Percentiles rank a stretch among this genome's conserved stretches.
Evolutionary conservation across 1,140 invertebrate genomes (phyloP).

Genomic region (Bombus consobrinus): DNA sequence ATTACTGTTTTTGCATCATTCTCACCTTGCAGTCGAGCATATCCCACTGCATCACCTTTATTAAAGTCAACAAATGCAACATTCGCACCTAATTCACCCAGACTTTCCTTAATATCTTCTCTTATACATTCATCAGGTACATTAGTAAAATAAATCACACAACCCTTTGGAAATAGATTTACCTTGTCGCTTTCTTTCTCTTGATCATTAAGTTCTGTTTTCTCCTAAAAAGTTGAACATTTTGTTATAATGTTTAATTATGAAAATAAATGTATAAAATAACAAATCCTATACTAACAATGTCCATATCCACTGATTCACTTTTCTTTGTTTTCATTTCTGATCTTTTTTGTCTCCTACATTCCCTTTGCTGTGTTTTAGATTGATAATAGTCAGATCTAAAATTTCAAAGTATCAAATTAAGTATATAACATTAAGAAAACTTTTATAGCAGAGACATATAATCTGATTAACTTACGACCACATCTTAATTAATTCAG

Average conservation of each 20-base stretch:
- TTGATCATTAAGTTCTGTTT: constrained; percentile 64
- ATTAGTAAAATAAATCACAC: constrained; percentile 87
- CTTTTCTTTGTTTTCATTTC: constrained; percentile 77
- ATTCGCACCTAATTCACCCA: constrained; percentile 85
- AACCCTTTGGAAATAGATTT: constrained; percentile 86
- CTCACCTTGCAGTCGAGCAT: constrained; percentile 87
- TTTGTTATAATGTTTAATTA: not conserved
- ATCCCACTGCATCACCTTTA: constrained; percentile 88
- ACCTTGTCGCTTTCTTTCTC: constrained; percentile 77
- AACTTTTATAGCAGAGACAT: not conserved
- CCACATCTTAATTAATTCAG: constrained; percentile 87
- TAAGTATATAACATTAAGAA: constrained; percentile 1
- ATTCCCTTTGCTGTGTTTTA: constrained; percentile 87
- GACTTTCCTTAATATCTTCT: constrained; percentile 88
- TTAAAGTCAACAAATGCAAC: constrained; percentile 90
- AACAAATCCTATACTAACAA: constrained; percentile 49
- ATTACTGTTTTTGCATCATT: constrained; percentile 86
- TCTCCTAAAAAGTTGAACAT: constrained; percentile 42
- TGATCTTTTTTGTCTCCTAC: constrained; percentile 84
- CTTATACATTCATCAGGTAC: constrained; percentile 85
- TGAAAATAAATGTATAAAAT: constrained; percentile 27
- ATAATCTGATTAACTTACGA: constrained; percentile 83
- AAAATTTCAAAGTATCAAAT: constrained; percentile 47
- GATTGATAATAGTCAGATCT: constrained; percentile 85
- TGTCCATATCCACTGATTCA: not conserved